A percentile compares a stretch with the other conserved stretches of the same genome.
phyloP scores from a whole-genome alignment of 2,888 invertebrate species.

The Liopterus haemorrhoidalis region DNA sequence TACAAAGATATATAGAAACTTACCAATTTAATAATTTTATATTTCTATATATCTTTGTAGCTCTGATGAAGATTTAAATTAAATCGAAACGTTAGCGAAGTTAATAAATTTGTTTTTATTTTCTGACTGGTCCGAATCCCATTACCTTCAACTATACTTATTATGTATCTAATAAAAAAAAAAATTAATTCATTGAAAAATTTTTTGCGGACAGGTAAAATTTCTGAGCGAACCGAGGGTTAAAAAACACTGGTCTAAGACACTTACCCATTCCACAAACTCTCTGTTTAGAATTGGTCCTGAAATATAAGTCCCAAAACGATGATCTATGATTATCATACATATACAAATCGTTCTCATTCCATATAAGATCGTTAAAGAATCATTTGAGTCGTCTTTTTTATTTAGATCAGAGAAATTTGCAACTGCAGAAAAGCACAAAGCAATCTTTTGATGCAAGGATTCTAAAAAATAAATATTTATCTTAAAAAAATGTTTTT shows the following conservation, averaged over 20 bases:
- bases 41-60: too few species aligned
- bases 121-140: too few species aligned
- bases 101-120: too few species aligned
- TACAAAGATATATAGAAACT: too few species aligned
- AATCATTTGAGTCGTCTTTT: conserved; percentile 44
- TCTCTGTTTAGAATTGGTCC: conserved; percentile 54
- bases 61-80: too few species aligned
- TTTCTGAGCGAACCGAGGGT: too few species aligned
- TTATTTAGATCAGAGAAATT: conserved; percentile 44
- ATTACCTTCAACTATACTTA: too few species aligned
- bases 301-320: conserved; percentile 50
- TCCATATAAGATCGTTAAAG: conserved; percentile 54
- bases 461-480: conserved; percentile 23
- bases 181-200: too few species aligned
- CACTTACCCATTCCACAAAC: conserved; percentile 50
- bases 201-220: too few species aligned
- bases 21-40: too few species aligned
- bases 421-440: conserved; percentile 39
- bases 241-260: too few species aligned
- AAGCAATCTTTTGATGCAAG: conserved; percentile 23
- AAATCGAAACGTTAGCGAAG: too few species aligned
- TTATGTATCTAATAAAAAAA: neutral
- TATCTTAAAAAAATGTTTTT: conserved; percentile 1
- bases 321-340: conserved; percentile 53
- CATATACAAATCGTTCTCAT: conserved; percentile 53